Base-by-base conservation (phyloP, 2,888 invertebrate species). In the Vannuccia rotundouncinata region DNA sequence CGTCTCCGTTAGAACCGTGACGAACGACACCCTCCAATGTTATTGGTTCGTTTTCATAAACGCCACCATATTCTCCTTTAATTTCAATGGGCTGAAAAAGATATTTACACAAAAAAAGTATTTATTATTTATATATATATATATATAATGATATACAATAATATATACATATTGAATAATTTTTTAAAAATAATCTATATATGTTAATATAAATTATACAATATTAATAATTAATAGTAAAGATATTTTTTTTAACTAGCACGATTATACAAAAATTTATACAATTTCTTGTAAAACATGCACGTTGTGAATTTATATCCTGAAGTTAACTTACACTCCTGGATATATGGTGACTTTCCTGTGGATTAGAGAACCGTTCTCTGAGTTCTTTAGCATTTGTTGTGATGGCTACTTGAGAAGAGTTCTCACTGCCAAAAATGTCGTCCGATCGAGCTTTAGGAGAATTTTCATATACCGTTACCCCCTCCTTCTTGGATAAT, bases 11-110 rank as follows among this genome's bases (percentile, higher is more conserved):
- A 0, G 80, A 30, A 74, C 85, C 89, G 73, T 66, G 28, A 22
- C 90, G 87, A 27, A 90, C 88, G 75, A 91, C 89, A 31, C 89
- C 85, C 0, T 82, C 82, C 29, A 83, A 79, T 10, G 79, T 80
- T 25, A 81, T 74, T 1, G 86, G 86, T 5, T 83, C 83, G 80
- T 84, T 86, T 82, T 86, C 86, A 59, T 84, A 82, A 79, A 85
- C 84, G 30, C 85, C 86, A 78, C 83, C 83, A 60, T 84, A 83
- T 25, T 28, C 77, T 1, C 59, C 45, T 17, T 29, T 59, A 77
- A 78, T 66, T 28, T 77, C 74, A 29, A 78, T 75, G 1, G 45
- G 59, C 78, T 77, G 60, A 0, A 2, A 5, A 75, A 29, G 0
- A 29, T 22, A 74, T 74, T 74, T 59, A 13, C 13, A 59, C 17